Evolutionary conservation across 2,113 vertebrate species (phyloP).

Genomic region (Hyaena hyaena): DNA sequence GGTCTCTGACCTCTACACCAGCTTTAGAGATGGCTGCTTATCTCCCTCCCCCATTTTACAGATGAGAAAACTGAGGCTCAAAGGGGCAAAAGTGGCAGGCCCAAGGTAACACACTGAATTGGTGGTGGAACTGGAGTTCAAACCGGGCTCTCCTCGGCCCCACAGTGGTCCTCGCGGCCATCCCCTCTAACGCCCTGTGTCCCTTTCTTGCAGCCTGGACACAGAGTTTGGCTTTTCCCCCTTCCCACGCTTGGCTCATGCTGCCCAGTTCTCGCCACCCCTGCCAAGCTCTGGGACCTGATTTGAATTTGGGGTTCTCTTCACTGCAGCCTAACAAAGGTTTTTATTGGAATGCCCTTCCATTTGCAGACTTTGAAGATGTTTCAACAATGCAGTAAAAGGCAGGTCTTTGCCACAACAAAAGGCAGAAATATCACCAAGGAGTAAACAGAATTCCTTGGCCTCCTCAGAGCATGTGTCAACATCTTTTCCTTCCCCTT

Average conservation of each 20-base stretch:
- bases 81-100: neutral
- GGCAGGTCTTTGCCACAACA: conserved; percentile 80
- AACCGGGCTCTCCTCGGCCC: conserved; percentile 56
- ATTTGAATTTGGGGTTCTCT: conserved; percentile 80
- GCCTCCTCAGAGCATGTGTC: conserved; percentile 53
- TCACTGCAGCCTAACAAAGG: conserved; percentile 48
- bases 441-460: conserved; percentile 78
- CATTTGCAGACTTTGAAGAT: conserved; percentile 81
- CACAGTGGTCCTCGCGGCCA: neutral
- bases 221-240: neutral
- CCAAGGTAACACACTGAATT: neutral
- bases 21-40: neutral
- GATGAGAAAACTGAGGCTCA: neutral
- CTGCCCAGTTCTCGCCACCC: neutral
- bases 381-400: conserved; percentile 79
- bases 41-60: neutral
- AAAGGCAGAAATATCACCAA: conserved; percentile 68
- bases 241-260: conserved; percentile 42
- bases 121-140: neutral
- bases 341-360: conserved; percentile 79
- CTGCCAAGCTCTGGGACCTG: conserved; percentile 78
- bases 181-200: accelerated
- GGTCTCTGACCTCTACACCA: neutral
- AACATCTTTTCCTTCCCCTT: neutral
- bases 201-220: accelerated